Base-by-base conservation (phyloP, 2,113 vertebrate species). In the Hirundichthys speculiger region DNA sequence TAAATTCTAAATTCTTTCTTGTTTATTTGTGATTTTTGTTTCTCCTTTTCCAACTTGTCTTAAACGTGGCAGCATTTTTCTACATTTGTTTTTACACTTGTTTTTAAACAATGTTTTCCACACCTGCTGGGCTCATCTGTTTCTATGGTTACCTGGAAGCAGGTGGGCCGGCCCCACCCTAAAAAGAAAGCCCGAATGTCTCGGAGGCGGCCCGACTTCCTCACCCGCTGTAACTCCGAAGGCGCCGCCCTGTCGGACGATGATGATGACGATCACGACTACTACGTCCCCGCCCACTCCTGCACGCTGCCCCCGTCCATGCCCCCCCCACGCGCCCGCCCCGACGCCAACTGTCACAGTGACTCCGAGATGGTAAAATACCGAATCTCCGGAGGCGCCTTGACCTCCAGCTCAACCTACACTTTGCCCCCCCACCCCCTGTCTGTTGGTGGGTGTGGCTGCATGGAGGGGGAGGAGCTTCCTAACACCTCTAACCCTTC, bases 121-220 rank as follows among this genome's bases (percentile, higher is more conserved):
- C 41, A 25, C n/a, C 12, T 27, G 56, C 30, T 40, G 50, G 15
- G 48, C 75, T 89, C 82, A 88, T 77, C 16, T 82, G 79, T 88
- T 30, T 61, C 87, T 91, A 77, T 90, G 86, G 86, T 89, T 85
- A 62, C 89, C 86, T 90, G 88, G 81, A 64, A 93, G 91, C 88
- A 93, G 93, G 90, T 93, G 79, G 81, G 87, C 64, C 92, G 92
- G 58, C 91, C 89, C 4, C 90, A 90, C 89, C 96, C 96, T 93
- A 98, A 96, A 98, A 97, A 98, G 96, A 98, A 96, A 95, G 95
- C 96, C 71, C 94, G 96, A 92, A 98, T 99, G 96, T 96, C 97
- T 84, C 95, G 96, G 95, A 98, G 96, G 2, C 97, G 96, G 92
- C 97, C 96, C 80, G 96, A 99, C 96, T 98, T 99, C 95, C 94